Base-by-base conservation (phyloP, 2,113 vertebrate species). In the Sceloporus tristichus region DNA sequence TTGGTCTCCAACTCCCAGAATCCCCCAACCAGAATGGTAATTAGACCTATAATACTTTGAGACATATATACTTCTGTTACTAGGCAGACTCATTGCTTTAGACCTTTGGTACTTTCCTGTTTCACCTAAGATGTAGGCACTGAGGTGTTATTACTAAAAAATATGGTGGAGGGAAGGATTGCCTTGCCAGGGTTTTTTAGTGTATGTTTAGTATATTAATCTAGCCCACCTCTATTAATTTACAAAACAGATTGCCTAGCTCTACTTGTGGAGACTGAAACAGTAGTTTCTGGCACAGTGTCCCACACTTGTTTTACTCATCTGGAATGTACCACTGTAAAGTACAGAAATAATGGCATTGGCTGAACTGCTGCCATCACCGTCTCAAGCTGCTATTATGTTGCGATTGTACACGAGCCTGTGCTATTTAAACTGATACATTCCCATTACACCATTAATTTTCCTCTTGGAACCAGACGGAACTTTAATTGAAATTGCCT, bases 391-490 rank as follows among this genome's bases (percentile, higher is more conserved):
- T 38, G 23, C n/a, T 76, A 82, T 3, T 40, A 90, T 93, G n/a
- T 68, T 80, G 88, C 81, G 85, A 92, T 66, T 89, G 74, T 71
- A 71, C 77, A 84, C 78, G 91, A 85, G 88, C 84, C 89, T 88
- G 85, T 92, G 89, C 89, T 86, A 90, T 76, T 94, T 90, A 88
- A 92, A 53, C 8, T 27, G 48, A 80, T 16, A 90, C 90, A 85
- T 85, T 85, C 80, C 79, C 75, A 59, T 92, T 90, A 83, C 78
- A 90, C 76, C 34, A 86, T 90, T 91, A 93, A 68, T 79, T 27
- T 88, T 82, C 70, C 85, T 92, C 83, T 90, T 91, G 88, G 93
- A 94, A 89, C 85, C 62, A 65, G 42, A 92, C 88, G 38, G 82
- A 86, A 54, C 0, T 85, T 62, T 93, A 91, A 95, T 93, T 68